phyloP scores from a whole-genome alignment of 1,140 invertebrate species.

The Drosophila gunungcola region DNA sequence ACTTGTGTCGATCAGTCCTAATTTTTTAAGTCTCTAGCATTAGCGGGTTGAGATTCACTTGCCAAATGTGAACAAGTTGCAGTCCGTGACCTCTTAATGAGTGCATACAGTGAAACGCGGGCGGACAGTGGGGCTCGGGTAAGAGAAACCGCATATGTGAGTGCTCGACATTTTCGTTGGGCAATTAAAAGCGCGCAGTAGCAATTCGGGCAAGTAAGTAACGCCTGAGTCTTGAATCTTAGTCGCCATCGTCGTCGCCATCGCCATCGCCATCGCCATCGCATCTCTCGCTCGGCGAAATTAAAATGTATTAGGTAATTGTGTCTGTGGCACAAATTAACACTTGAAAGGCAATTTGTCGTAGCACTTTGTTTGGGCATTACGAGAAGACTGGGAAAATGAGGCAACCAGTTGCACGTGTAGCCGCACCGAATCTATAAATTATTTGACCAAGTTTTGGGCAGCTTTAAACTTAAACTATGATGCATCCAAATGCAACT shows the following conservation, averaged over 20 bases:
- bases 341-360: constrained; percentile 77
- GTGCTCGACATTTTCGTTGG: constrained; percentile 44
- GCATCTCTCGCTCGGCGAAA: constrained; percentile 59
- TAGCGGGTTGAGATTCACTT: constrained; percentile 4
- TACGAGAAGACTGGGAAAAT: constrained; percentile 38
- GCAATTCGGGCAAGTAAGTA: constrained; percentile 30
- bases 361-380: constrained; percentile 45
- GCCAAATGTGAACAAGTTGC: constrained; percentile 33
- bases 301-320: constrained; percentile 82
- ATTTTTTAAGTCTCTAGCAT: too few species aligned
- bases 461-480: background rate
- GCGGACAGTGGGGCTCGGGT: constrained; percentile 29
- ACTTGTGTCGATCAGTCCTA: background rate
- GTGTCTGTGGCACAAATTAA: constrained; percentile 82
- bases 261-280: constrained; percentile 33
- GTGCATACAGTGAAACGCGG: constrained; percentile 17
- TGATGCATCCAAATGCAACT: background rate
- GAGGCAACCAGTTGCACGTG: constrained; percentile 14
- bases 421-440: background rate
- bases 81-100: constrained; percentile 54
- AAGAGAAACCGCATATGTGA: constrained; percentile 43
- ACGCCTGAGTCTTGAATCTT: constrained; percentile 10
- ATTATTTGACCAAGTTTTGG: background rate
- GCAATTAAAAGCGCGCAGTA: constrained; percentile 44
- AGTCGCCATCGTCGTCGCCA: constrained; percentile 39